These are phyloP conservation scores for Cardiocondyla obscurior DNA, from an alignment of 1,140 invertebrate genomes.

Conservation along the genomic window DNA sequence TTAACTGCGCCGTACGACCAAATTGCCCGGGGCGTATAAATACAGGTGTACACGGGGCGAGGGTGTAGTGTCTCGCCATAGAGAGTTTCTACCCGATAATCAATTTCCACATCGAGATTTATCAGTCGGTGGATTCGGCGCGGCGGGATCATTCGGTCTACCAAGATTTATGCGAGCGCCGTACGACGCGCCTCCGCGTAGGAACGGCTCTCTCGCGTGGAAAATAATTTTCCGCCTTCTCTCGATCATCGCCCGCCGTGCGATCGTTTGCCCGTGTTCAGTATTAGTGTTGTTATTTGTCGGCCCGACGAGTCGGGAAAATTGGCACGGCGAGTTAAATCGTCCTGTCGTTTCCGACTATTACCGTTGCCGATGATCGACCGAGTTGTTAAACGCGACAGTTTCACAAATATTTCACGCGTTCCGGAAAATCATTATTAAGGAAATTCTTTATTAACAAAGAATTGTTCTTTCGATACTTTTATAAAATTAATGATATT, in stretches of 20 bases:
- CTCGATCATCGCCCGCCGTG: slow-evolving; percentile 43
- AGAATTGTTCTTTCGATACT: too few species aligned
- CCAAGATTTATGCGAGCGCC: slow-evolving; percentile 59
- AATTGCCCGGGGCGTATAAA: slow-evolving; percentile 33
- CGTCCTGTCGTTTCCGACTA: not conserved
- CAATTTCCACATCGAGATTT: slow-evolving; percentile 67
- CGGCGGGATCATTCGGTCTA: slow-evolving; percentile 55
- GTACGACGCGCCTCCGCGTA: slow-evolving; percentile 30
- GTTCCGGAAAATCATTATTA: not conserved
- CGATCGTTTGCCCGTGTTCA: not conserved
- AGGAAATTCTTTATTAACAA: not conserved
- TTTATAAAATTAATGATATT: too few species aligned
- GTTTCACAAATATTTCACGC: not conserved
- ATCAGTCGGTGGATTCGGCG: slow-evolving; percentile 53
- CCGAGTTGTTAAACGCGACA: not conserved
- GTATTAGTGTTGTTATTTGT: slow-evolving; percentile 41
- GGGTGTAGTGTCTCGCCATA: slow-evolving; percentile 11
- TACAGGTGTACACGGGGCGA: slow-evolving; percentile 17
- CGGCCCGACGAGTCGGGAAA: slow-evolving; percentile 11
- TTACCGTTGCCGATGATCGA: not conserved
- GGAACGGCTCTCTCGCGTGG: slow-evolving; percentile 9
- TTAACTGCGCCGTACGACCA: slow-evolving; percentile 32
- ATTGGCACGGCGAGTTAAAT: slow-evolving; percentile 13
- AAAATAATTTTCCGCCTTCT: slow-evolving; percentile 56
- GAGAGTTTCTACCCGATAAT: slow-evolving; percentile 62